Evolutionary conservation across 2,113 vertebrate genomes (phyloP).

Genomic region (Cnemophilus loriae): DNA sequence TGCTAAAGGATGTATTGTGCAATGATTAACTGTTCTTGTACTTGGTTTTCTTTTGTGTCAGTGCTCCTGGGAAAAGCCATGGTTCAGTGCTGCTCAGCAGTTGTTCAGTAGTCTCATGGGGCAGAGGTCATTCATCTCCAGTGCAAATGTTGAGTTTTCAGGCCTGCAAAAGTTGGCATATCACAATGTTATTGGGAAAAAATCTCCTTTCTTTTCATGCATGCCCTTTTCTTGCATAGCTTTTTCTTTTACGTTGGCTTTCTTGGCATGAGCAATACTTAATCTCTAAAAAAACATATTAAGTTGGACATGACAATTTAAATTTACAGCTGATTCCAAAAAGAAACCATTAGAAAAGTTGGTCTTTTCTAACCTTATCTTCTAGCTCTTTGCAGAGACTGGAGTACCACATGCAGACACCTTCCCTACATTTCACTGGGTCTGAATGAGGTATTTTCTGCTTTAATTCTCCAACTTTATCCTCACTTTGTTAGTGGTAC

Average conservation of each 20-base stretch:
- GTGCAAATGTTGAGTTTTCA: conserved; percentile 4
- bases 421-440: neutral
- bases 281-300: conserved; percentile 23
- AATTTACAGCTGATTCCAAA: neutral
- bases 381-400: neutral
- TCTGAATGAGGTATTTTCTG: neutral
- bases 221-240: neutral
- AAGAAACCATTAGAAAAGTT: neutral
- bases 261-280: conserved; percentile 8
- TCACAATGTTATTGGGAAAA: neutral
- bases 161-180: neutral
- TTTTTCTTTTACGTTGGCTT: neutral
- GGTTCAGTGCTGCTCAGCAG: conserved; percentile 1
- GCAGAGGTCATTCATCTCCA: neutral
- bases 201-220: neutral
- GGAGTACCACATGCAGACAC: neutral
- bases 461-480: neutral
- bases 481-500: neutral
- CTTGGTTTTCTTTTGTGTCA: conserved; percentile 32
- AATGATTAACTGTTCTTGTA: conserved; percentile 33
- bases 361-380: neutral
- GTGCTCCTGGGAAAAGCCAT: conserved; percentile 8
- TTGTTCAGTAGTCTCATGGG: conserved; percentile 1
- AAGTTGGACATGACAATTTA: neutral
- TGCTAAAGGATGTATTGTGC: conserved; percentile 8